phyloP scores from a whole-genome alignment of 2,113 vertebrate species.

The Chionomys nivalis region DNA sequence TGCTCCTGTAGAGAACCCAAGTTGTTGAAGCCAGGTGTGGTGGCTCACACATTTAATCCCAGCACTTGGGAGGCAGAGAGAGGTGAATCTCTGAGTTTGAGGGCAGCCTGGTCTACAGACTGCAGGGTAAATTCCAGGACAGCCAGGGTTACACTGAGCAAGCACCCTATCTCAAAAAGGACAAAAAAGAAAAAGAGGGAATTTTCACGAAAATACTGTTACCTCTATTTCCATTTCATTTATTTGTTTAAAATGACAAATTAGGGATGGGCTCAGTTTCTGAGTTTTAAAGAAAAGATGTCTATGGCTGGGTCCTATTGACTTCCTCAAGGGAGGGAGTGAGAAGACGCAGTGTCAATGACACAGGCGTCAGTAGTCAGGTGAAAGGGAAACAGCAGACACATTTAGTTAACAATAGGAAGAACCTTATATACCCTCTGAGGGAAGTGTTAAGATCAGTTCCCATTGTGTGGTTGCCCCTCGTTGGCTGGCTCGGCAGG shows the following conservation, averaged over 20 bases:
- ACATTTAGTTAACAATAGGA: no score
- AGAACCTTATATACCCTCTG: no score
- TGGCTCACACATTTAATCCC: not conserved
- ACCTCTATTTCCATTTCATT: not conserved
- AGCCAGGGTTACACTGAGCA: not conserved
- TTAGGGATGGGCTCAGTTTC: not conserved
- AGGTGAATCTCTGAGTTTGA: not conserved
- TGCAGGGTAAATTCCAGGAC: not conserved
- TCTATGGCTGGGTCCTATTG: no score
- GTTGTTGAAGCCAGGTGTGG: not conserved
- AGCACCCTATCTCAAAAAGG: no score
- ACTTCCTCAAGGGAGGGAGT: no score
- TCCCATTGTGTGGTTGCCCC: no score
- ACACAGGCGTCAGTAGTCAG: no score
- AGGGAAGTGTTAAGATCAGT: no score
- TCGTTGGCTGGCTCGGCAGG: accelerated
- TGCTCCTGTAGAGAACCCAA: not conserved
- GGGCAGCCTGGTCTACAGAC: not conserved
- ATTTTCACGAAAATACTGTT: not conserved
- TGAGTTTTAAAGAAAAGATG: not conserved
- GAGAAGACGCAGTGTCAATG: no score
- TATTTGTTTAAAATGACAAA: not conserved
- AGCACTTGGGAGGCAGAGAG: not conserved
- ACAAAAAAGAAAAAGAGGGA: not conserved
- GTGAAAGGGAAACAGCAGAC: no score